These are phyloP conservation scores for Lapara coniferarum DNA, from an alignment of 2,888 invertebrate genomes.

Conservation along the genomic window DNA sequence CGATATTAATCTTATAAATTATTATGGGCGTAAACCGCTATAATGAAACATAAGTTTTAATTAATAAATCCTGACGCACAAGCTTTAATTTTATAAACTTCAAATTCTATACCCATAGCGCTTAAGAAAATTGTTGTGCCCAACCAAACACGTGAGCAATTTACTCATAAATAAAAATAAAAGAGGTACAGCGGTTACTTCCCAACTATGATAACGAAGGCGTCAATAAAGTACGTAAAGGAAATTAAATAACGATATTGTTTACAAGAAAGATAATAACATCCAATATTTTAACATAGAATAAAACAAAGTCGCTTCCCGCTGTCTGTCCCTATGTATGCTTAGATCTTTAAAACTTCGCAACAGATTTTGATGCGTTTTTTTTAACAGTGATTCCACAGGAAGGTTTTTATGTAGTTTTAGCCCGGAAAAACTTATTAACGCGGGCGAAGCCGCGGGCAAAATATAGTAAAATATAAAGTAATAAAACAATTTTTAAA, in stretches of 20 bases:
- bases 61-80: constrained; percentile 2
- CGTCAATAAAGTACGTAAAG: background rate
- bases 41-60: constrained; percentile 20
- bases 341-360: no score
- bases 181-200: background rate
- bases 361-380: no score
- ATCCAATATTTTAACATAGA: no score
- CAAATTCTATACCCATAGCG: background rate
- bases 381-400: no score
- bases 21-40: constrained; percentile 12
- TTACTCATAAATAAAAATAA: background rate
- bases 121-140: background rate
- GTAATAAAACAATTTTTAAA: background rate
- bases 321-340: no score
- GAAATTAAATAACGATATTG: background rate
- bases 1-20: constrained; percentile 1
- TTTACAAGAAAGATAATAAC: background rate
- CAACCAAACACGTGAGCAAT: constrained; percentile 1
- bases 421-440: no score
- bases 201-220: background rate
- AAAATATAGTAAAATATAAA: constrained; percentile 8
- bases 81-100: background rate
- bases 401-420: no score
- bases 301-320: no score
- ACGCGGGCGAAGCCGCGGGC: no score